Evolutionary conservation across 1,140 invertebrate species (phyloP).

Genomic region (Nasonia longicornis): DNA sequence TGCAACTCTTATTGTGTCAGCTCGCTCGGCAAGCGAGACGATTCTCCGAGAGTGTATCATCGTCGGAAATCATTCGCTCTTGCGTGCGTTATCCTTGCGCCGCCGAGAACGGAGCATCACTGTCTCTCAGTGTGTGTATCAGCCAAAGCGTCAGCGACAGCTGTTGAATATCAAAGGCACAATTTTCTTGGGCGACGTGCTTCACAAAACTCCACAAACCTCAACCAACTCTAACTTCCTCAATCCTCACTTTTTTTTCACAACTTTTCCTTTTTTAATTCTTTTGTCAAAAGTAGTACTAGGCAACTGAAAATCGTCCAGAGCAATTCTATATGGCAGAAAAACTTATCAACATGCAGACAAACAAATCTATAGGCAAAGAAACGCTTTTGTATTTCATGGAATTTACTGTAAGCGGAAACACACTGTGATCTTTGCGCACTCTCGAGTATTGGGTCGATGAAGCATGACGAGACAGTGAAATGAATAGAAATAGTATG

Average conservation of each 20-base stretch:
- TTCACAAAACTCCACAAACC: constrained; percentile 47
- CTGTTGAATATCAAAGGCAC: constrained; percentile 68
- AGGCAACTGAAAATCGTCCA: constrained; percentile 45
- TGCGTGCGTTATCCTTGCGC: constrained; percentile 33
- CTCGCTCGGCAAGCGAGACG: constrained; percentile 18
- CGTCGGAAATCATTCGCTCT: constrained; percentile 27
- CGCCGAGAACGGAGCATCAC: constrained; percentile 23
- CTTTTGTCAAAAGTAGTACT: constrained; percentile 1
- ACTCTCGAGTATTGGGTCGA: background rate
- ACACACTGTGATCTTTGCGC: constrained; percentile 17
- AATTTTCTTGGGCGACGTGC: constrained; percentile 55
- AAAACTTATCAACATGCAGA: constrained; percentile 43
- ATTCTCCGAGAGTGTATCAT: constrained; percentile 22
- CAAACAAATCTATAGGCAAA: constrained; percentile 27
- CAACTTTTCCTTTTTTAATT: constrained; percentile 6
- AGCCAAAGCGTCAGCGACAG: constrained; percentile 48
- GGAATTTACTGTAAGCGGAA: constrained; percentile 26
- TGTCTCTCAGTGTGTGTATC: constrained; percentile 30
- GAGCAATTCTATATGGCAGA: constrained; percentile 29
- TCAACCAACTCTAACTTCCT: constrained; percentile 44
- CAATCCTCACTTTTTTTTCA: background rate
- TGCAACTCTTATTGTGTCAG: constrained; percentile 26
- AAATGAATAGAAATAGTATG: background rate
- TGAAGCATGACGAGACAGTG: background rate
- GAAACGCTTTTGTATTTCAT: constrained; percentile 12